phyloP scores from a whole-genome alignment of 2,797 vertebrate species.

The Lutjanus campechanus region DNA sequence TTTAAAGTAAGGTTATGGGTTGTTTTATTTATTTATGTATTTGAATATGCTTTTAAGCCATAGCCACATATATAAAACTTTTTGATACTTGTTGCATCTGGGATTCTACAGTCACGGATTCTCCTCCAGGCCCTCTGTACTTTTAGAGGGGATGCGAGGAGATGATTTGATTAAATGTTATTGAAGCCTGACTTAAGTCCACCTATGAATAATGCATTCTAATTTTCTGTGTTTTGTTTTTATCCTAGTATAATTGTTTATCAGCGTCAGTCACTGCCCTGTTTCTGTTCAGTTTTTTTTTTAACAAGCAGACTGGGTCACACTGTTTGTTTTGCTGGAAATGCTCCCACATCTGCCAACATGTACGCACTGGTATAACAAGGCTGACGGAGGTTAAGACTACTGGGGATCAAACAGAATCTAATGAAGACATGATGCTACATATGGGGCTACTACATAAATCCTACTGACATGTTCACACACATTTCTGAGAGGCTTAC shows the following conservation, averaged over 20 bases:
- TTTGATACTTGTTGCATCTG: constrained; percentile 15
- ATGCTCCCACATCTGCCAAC: constrained; percentile 32
- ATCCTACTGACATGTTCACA: constrained; percentile 29
- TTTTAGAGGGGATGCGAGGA: not conserved
- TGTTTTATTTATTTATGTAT: not conserved
- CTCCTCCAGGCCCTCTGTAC: not conserved
- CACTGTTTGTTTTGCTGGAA: constrained; percentile 28
- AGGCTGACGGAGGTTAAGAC: constrained; percentile 29
- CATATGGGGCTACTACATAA: constrained; percentile 25
- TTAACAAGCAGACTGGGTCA: constrained; percentile 14
- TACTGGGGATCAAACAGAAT: constrained; percentile 18
- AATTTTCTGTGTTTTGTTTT: not conserved
- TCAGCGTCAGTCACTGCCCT: constrained; percentile 1
- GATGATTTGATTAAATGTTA: not conserved
- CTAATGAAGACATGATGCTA: constrained; percentile 24
- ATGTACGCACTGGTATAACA: constrained; percentile 32
- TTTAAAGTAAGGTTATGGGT: not conserved
- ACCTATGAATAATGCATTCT: not conserved
- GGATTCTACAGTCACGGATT: not conserved
- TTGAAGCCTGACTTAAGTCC: not conserved
- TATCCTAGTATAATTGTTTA: not conserved
- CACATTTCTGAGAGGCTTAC: constrained; percentile 27
- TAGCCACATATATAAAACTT: not conserved
- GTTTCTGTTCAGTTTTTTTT: not conserved
- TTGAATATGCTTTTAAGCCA: not conserved